These are phyloP conservation scores for Gnathonemus longibarbis DNA, from an alignment of 2,113 vertebrate genomes.

Conservation along the genomic window DNA sequence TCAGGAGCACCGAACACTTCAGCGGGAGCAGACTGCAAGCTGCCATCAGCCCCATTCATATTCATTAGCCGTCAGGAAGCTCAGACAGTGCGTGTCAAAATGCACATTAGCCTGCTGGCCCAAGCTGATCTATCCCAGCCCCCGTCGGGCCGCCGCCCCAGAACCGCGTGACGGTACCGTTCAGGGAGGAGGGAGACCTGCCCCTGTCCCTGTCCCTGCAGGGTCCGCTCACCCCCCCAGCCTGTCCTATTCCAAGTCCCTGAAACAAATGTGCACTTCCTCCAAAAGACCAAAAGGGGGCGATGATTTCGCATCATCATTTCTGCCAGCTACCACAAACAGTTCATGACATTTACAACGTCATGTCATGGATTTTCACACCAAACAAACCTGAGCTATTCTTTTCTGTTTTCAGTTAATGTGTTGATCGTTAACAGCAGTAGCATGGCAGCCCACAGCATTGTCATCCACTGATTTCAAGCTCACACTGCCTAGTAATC, in stretches of 20 bases:
- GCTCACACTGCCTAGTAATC: not conserved
- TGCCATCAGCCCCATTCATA: conserved; percentile 7
- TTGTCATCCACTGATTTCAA: not conserved
- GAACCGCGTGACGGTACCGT: not conserved
- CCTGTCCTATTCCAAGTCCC: not conserved
- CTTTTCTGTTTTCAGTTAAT: not conserved
- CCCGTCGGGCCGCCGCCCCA: not conserved
- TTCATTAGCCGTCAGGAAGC: conserved; percentile 6
- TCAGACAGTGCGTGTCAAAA: not conserved
- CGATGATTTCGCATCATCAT: not conserved
- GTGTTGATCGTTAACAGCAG: not conserved
- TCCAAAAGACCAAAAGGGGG: not conserved
- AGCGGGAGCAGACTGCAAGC: not conserved
- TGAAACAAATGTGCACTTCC: not conserved
- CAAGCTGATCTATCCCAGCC: not conserved
- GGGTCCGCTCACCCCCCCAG: not conserved
- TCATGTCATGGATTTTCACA: not conserved
- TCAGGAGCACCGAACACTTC: not conserved
- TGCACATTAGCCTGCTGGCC: conserved; percentile 7
- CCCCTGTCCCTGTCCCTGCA: not conserved
- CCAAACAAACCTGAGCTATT: not conserved
- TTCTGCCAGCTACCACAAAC: not conserved
- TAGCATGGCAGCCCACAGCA: not conserved
- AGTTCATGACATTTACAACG: not conserved
- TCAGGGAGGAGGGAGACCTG: not conserved